Evolutionary conservation across 2,113 vertebrate species (phyloP), one percentile per base, ranked within the genome.

Genomic region (Meleagris gallopavo): DNA sequence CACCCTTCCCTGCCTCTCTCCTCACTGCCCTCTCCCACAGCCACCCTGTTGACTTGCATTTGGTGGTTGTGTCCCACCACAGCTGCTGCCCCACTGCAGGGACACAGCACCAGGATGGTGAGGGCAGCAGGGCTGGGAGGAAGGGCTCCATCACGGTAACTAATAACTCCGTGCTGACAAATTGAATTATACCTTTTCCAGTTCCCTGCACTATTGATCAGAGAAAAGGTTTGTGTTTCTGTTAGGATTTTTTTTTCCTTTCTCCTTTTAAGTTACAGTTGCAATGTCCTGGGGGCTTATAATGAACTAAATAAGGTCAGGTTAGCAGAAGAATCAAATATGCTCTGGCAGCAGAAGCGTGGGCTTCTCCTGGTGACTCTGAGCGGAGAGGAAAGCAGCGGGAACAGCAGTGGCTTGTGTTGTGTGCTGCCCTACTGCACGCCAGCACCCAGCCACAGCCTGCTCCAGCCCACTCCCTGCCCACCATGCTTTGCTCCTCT

Each of bases 141-240:
- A 96, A 92, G 83, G 86, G 80, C 74, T 96, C 81, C 83, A 69
- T 97, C 97, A 94, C 70, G 32, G 83, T 96, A 95, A 96, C 95
- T 91, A 96, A 97, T 94, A 96, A 95, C 87, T 67, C 65, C 88
- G 74, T 67, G 67, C 93, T 93, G 96, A 96, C 97, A 97, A 96
- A 97, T 58, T 91, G 94, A 97, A 94, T 96, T 93, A 92, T 54
- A 88, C 83, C 89, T 97, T 96, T 96, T 94, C 93, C 86, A 86
- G 83, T 83, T 95, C 90, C 94, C 83, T 87, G 73, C 73, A 72
- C 92, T 94, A 88, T 83, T 92, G 97, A 96, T 93, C 91, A 89
- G 52, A 91, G 93, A 82, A 91, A 76, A 82, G 21, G 61, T 40
- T 90, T 55, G 67, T 73, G 73, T 80, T 91, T 96, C 96, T 95